Percentiles rank a stretch among this genome's conserved stretches.
These are phyloP conservation scores for Bursaphelenchus okinawaensis DNA, from an alignment of 2,888 invertebrate genomes.

Conservation along the genomic window DNA sequence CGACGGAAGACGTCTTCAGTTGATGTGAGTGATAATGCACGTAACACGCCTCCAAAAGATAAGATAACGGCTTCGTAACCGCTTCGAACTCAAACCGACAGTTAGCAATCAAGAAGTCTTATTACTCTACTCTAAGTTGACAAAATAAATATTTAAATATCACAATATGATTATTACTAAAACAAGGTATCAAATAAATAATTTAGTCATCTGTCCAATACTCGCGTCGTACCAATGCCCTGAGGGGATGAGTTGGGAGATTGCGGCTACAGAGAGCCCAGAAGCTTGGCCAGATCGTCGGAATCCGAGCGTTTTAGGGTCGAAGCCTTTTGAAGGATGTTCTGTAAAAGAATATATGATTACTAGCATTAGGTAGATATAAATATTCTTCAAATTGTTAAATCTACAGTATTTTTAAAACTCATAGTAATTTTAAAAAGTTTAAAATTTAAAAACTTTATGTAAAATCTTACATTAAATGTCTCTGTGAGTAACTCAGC, in stretches of 20 bases:
- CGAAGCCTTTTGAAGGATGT: neutral
- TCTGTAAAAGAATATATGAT: neutral
- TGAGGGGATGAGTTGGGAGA: neutral
- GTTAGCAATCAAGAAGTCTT: neutral
- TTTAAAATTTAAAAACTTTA: too few relatives aligned
- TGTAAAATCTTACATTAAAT: constrained; percentile 65
- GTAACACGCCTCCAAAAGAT: neutral
- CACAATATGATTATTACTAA: neutral
- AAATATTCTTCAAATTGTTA: too few relatives aligned
- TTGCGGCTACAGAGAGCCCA: neutral
- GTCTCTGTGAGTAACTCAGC: constrained; percentile 93
- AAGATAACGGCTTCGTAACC: neutral
- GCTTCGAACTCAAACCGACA: neutral
- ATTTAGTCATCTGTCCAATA: neutral
- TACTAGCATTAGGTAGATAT: too few relatives aligned
- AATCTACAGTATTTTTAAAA: too few relatives aligned
- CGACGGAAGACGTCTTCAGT: too few relatives aligned
- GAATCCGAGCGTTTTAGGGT: neutral
- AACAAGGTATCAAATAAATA: neutral
- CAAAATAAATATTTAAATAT: neutral
- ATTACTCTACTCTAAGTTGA: neutral
- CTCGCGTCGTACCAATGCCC: too few relatives aligned
- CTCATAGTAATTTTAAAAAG: too few relatives aligned
- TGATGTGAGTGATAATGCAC: too few relatives aligned
- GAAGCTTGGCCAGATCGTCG: neutral